These are phyloP conservation scores for Eidolon helvum DNA, from an alignment of 2,113 vertebrate species.

Conservation along the genomic window DNA sequence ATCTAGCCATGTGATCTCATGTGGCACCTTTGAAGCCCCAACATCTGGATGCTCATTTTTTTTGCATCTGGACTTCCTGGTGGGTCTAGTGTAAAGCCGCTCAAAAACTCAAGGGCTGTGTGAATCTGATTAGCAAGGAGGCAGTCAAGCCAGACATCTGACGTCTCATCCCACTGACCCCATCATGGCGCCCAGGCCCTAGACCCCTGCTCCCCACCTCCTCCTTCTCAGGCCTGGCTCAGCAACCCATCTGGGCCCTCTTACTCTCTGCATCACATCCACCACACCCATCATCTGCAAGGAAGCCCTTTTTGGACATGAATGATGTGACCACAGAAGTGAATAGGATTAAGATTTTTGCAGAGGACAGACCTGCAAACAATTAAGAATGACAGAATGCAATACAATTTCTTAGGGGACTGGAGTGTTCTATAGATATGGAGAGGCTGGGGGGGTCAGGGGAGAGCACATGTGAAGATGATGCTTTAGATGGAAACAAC, in stretches of 20 bases:
- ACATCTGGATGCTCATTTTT: not conserved
- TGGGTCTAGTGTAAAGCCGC: not conserved
- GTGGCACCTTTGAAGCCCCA: not conserved
- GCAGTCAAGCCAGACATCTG: not conserved
- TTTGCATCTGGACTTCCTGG: not conserved
- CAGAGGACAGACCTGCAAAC: not conserved
- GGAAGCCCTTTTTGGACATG: not conserved
- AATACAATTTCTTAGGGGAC: not conserved
- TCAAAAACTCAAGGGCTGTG: not conserved
- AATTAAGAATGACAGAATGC: not conserved
- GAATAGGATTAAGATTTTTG: not conserved
- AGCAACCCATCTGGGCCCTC: not conserved
- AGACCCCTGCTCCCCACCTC: not conserved
- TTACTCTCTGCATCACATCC: no score
- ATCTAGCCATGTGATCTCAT: not conserved
- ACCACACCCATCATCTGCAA: not conserved
- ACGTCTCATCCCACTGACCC: not conserved
- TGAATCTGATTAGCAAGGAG: not conserved
- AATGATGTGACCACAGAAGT: not conserved
- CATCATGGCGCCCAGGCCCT: not conserved
- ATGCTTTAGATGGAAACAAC: no score
- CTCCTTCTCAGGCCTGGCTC: not conserved
- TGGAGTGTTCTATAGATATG: not conserved
- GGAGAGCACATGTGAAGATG: no score
- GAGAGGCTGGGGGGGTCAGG: not conserved